Evolutionary conservation across 2,797 vertebrate species (phyloP), one percentile per base, ranked within the genome.

Genomic region (Oceanodroma leucorhoa): DNA sequence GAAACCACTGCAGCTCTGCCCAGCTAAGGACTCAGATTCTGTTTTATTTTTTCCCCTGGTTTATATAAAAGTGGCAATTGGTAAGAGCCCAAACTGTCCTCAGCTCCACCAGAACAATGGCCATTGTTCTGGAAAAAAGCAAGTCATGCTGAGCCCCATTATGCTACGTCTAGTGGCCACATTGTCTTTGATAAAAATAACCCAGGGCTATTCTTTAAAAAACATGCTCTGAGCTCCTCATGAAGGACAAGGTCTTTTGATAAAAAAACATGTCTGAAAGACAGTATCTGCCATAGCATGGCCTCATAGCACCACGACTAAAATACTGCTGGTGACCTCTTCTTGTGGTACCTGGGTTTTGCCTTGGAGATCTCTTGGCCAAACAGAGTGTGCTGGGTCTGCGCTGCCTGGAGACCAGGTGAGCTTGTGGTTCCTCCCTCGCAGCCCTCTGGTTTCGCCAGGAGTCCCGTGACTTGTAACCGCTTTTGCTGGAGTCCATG

Each of bases 171-270:
- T 79, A 90, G 45, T 43, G 75, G 38, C 71, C 71, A 76, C 69
- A 53, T 70, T 83, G 58, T 92, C 72, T 78, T 75, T 66, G 67
- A 79, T 48, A 84, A 95, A 96, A 92, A 87, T 83, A 95, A 79
- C n/a, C 22, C 62, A 71, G 45, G 66, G 55, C 55, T 90, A 9
- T 84, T 90, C 54, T 66, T 89, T 66, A 53, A 69, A 87, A 77
- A 53, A 11, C 22, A 40, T 21, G 9, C 11, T 78, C 50, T 34
- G 36, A 82, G 10, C 3, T 27, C 40, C 34, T 88, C 19, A 2
- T 21, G 58, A 90, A 90, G 58, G 88, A 88, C 87, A 73, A 79
- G 64, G 48, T 57, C 70, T 85, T 64, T 23, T 1, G 0, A 55
- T 77, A n/a, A 84, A 84, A 87, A 70, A 7, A 0, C 11, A 5